Evolutionary conservation across 2,113 vertebrate species (phyloP).

Genomic region (Motacilla alba): DNA sequence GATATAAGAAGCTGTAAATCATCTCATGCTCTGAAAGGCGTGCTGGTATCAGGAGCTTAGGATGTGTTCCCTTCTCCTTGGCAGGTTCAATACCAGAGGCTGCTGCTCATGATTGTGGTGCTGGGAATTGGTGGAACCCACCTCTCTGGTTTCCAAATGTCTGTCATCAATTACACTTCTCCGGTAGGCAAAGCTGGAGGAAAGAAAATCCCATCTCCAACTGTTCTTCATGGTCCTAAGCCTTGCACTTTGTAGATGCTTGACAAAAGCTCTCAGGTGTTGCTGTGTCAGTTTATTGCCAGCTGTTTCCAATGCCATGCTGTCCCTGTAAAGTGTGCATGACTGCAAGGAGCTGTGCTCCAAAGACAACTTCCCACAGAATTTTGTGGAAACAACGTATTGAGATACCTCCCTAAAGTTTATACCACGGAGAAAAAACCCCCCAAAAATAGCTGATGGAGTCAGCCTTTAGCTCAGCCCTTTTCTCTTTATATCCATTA

Average conservation of each 20-base stretch:
- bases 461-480: not conserved
- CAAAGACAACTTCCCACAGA: not conserved
- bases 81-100: conserved; percentile 41
- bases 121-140: conserved; percentile 81
- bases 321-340: not conserved
- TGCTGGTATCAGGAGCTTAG: not conserved
- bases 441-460: not conserved
- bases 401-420: not conserved
- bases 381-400: not conserved
- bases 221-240: not conserved
- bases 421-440: not conserved
- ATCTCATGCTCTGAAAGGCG: not conserved
- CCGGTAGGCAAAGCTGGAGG: conserved; percentile 62
- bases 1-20: not conserved
- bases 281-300: not conserved
- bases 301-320: not conserved
- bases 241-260: not conserved
- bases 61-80: not conserved
- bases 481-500: not conserved
- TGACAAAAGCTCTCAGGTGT: not conserved
- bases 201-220: not conserved
- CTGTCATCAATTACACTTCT: conserved; percentile 81
- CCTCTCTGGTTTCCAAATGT: conserved; percentile 77
- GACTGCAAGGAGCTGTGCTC: not conserved
- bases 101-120: conserved; percentile 51